Percentiles rank a stretch among this genome's conserved stretches.
Evolutionary conservation across 2,113 vertebrate species (phyloP).

Genomic region (Pelecanoides urinatrix): DNA sequence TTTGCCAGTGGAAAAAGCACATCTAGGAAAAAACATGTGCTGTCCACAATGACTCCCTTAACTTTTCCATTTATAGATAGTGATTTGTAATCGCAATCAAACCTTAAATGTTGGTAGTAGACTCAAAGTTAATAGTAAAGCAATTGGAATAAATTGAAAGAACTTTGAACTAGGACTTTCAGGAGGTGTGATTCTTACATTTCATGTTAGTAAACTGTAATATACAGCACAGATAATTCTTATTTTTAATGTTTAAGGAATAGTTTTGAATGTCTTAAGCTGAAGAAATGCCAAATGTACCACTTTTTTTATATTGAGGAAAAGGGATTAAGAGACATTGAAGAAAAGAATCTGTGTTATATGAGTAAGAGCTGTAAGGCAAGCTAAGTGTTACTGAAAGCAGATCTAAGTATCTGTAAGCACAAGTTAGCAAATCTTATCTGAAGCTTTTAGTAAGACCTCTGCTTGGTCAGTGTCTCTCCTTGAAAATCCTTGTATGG

Average conservation of each 20-base stretch:
- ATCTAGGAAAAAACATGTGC: constrained; percentile 15
- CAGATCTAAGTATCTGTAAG: background rate
- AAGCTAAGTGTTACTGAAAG: background rate
- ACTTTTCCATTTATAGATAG: background rate
- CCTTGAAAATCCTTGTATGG: background rate
- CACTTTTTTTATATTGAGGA: constrained; percentile 28
- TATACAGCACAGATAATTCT: constrained; percentile 24
- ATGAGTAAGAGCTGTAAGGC: background rate
- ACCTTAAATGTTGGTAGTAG: background rate
- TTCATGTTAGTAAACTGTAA: constrained; percentile 35
- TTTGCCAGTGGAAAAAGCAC: constrained; percentile 27
- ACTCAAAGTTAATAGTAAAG: background rate
- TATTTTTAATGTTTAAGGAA: constrained; percentile 49
- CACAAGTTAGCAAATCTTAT: background rate
- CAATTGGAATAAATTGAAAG: background rate
- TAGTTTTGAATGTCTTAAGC: constrained; percentile 33
- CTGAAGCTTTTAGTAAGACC: constrained; percentile 22
- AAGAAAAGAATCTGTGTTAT: background rate
- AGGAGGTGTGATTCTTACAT: constrained; percentile 14
- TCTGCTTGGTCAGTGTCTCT: background rate
- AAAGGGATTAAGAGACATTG: constrained; percentile 44
- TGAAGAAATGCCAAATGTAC: constrained; percentile 55
- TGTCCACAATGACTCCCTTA: constrained; percentile 9
- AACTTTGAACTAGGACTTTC: background rate
- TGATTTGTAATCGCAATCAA: background rate